Evolutionary conservation across 2,113 vertebrate genomes (phyloP), one percentile per base, ranked within the genome.

Genomic region (Prolemur simus): DNA sequence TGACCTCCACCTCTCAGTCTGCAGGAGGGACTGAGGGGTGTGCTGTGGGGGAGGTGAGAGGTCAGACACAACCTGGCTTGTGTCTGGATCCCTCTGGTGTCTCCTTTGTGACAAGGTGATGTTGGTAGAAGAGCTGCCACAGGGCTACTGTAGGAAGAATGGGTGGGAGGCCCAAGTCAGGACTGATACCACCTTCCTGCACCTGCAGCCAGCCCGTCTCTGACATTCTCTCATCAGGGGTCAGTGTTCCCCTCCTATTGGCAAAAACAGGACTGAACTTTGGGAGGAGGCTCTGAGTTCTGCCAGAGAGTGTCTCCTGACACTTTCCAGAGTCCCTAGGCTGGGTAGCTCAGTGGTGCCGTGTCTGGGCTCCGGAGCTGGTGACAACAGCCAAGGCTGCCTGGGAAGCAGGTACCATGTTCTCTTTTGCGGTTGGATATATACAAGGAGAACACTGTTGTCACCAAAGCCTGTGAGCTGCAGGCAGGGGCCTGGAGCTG

Each of bases 171-270:
- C 56, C 56, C 8, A 32, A 66, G 56, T 34, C 5, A 18, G 45
- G 54, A 32, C 10, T 8, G 3, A 7, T n/a, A 56, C 32, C 37
- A 21, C 8, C 23, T 0, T 0, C 54, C 8, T 54, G 25, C 6
- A 5, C 5, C n/a, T 29, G 39, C 52, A n/a, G 34, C 47, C 11
- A n/a, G 54, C 47, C 47, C 52, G 15, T 45, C 25, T 80, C 29
- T 1, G 25, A 47, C 14, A 1, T 76, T 66, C 17, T 64, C n/a
- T 89, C 12, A 56, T 42, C 47, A n/a, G 47, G 32, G 32, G 23
- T 83, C 56, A 66, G 45, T 54, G 47, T 68, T 37, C 47, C 17
- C 89, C 78, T 64, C 12, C 29, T 56, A 32, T 84, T 45, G 23
- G 23, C 58, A n/a, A 11, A 54, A 56, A 58, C 11, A 76, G 78